Evolutionary conservation across 2,113 vertebrate species (phyloP).

Genomic region (Campylomormyrus numenius): DNA sequence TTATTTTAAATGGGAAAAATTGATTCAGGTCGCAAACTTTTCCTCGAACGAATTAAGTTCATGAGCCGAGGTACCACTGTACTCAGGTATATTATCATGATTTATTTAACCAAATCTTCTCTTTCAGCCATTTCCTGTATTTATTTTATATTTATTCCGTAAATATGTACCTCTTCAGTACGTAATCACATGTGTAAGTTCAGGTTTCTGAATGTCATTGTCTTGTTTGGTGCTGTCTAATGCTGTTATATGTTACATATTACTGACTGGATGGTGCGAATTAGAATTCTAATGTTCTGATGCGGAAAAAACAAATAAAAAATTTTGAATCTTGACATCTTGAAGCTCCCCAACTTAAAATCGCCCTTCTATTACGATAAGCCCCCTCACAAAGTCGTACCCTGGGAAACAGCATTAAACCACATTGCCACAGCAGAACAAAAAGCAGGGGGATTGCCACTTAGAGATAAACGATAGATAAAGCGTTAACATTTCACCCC

Average conservation of each 20-base stretch:
- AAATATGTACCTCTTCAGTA: background rate
- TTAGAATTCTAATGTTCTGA: background rate
- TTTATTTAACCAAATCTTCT: background rate
- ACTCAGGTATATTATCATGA: background rate
- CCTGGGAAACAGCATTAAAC: background rate
- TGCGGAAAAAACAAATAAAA: background rate
- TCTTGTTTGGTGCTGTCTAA: background rate
- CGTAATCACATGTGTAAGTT: background rate
- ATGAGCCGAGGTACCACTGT: no score
- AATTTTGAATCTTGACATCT: background rate
- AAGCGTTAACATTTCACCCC: background rate
- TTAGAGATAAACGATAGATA: background rate
- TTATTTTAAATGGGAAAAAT: no score
- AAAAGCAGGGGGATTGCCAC: background rate
- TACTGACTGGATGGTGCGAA: background rate
- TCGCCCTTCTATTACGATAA: background rate
- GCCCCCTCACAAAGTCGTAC: background rate
- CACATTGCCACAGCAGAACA: background rate
- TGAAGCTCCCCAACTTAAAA: no score
- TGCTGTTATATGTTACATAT: background rate
- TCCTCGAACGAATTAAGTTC: no score
- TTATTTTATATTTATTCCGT: background rate
- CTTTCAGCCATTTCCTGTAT: background rate
- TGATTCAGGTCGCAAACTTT: no score
- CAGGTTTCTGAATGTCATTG: background rate